Base-by-base conservation (phyloP, 64 coral and sea anemone genomes). In the Actinia tenebrosa region DNA sequence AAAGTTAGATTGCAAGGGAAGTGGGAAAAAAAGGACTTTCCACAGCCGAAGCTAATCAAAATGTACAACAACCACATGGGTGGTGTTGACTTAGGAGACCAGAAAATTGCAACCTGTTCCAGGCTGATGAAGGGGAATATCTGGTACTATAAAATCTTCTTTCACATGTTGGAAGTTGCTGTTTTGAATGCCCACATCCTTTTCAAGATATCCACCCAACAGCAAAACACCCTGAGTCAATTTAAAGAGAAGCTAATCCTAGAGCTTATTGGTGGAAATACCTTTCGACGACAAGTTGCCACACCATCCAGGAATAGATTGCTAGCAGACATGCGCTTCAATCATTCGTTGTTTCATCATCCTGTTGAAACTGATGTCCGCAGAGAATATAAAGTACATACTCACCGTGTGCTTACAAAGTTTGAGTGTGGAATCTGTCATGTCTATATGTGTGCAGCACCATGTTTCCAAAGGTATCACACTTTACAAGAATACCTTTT, bases 121-220 rank as follows among this genome's bases (percentile, higher is more conserved):
- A n/a, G n/a, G n/a, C n/a, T n/a, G n/a, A n/a, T n/a, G n/a, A n/a
- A n/a, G n/a, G n/a, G n/a, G n/a, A n/a, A n/a, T n/a, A n/a, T n/a
- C n/a, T n/a, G n/a, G n/a, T n/a, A n/a, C n/a, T 88, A 88, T 27
- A 89, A 82, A 26, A 66, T 89, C 62, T 89, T 89, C 56, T 89
- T 89, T 61, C 87, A 82, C 60, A 64, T 89, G 77, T 62, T 89
- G 42, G 87, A 89, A 27, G 87, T 82, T 81, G 42, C 87, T 25
- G 77, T 64, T 0, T 78, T 88, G 20, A 88, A 88, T 88, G 75
- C 87, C 44, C 52, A 88, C 77, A 80, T 80, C 20, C 77, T 80
- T 30, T 52, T 81, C 87, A 54, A 89, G 44, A 45, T 59, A 82
- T 59, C 77, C 47, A 61, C 77, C 42, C 78, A 89, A n/a, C 56